Evolutionary conservation across 2,797 vertebrate genomes (phyloP).

Genomic region (Florisuga fusca): DNA sequence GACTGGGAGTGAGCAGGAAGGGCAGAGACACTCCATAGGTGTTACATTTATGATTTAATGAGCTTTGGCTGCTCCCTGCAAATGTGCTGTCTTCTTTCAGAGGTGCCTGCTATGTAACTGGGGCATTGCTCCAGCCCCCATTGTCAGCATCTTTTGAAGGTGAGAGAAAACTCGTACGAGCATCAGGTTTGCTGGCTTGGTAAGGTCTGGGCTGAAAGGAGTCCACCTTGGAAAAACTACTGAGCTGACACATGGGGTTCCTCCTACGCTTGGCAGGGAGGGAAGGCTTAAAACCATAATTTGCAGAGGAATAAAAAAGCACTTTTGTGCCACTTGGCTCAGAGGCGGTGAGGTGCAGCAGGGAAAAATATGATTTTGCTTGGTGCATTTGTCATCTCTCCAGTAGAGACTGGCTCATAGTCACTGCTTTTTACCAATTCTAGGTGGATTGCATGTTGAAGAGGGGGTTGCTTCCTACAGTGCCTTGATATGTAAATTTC

Average conservation of each 20-base stretch:
- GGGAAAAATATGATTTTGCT: constrained; percentile 11
- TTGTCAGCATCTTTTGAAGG: background rate
- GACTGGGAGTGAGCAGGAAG: background rate
- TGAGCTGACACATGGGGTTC: background rate
- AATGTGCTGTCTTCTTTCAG: background rate
- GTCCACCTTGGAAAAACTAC: background rate
- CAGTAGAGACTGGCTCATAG: background rate
- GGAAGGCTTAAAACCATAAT: constrained; percentile 28
- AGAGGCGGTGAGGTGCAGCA: constrained; percentile 51
- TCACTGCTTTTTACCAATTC: background rate
- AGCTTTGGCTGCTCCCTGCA: background rate
- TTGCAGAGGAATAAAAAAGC: constrained; percentile 34
- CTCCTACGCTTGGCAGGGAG: constrained; percentile 48
- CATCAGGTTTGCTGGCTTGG: background rate
- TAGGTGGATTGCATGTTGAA: background rate
- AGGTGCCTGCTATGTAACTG: background rate
- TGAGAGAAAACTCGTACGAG: background rate
- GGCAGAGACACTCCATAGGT: fast-evolving
- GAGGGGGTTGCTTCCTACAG: background rate
- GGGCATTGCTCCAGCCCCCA: background rate
- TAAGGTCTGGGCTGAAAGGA: constrained; percentile 2
- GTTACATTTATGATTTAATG: background rate
- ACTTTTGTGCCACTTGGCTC: constrained; percentile 16
- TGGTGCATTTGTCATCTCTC: background rate
- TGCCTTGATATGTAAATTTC: background rate